Base-by-base conservation (phyloP, 2,888 invertebrate species). In the Caenorhabditis panamensis region DNA sequence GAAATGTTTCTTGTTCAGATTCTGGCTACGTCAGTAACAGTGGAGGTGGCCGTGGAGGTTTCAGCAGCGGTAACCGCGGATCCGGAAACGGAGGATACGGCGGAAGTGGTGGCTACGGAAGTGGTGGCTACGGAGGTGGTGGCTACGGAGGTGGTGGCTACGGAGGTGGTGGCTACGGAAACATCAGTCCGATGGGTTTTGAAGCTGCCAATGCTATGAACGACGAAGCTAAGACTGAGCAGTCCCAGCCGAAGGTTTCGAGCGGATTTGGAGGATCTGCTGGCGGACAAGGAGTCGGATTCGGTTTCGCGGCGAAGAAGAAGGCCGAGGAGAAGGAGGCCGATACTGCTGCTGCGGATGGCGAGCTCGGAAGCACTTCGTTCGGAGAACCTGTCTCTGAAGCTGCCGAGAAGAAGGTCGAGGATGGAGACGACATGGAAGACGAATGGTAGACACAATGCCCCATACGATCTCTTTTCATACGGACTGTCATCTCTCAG, bases 291-390 rank as follows among this genome's bases (percentile, higher is more conserved):
- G n/a, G n/a, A n/a, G n/a, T n/a, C n/a, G 61, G 44, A 2, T 44
- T 61, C 20, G 61, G 44, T 44, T 22, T 36, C 1, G 41, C 66
- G 16, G 36, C 16, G 0, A 47, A 28, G n/a, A 36, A 36, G 51
- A 44, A 54, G 11, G 16, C 1, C 6, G 66, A 37, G 6, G 67
- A 67, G 20, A 67, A 67, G 22, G 56, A 56, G 20, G 41, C 37
- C 1, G 26, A 37, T 28, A 18, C 6, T 4, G 28, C 49, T 4
- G 49, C 49, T 13, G n/a, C 44, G 3, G 13, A 13, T 16, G 44
- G n/a, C 13, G 44, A 44, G 13, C 44, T 44, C n/a, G 44, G 44
- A 44, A 44, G 44, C 18, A 4, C n/a, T n/a, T 44, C 44, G 13
- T 44, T 44, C 44, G 44, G 44, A 44, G 49, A 20, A 22, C 49